phyloP scores from a whole-genome alignment of 2,797 vertebrate genomes.

The Petrocephalus schoutedeni region DNA sequence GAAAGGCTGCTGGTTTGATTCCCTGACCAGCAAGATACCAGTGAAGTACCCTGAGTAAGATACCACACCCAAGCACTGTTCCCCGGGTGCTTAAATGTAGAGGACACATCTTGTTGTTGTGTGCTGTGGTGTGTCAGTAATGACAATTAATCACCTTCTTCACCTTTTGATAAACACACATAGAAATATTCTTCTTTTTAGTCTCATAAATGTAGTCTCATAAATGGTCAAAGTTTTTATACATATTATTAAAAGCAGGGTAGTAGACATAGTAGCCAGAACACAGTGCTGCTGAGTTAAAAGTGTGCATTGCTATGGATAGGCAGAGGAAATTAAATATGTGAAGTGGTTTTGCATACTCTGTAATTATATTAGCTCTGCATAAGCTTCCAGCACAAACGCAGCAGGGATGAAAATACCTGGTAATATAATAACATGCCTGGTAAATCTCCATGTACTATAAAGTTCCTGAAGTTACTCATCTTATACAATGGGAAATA shows the following conservation, averaged over 20 bases:
- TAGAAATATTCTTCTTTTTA: not conserved
- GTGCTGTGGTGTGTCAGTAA: too few species aligned
- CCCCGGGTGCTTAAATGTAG: too few species aligned
- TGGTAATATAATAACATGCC: not conserved
- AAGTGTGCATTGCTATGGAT: not conserved
- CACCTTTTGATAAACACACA: not conserved
- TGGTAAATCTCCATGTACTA: not conserved
- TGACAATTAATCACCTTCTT: too few species aligned
- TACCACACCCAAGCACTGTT: too few species aligned
- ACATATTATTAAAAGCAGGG: not conserved
- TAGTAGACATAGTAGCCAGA: not conserved
- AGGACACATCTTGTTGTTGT: too few species aligned
- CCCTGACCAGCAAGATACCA: too few species aligned
- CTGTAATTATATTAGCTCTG: not conserved
- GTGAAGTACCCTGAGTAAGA: too few species aligned
- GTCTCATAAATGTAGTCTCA: too few species aligned
- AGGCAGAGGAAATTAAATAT: not conserved
- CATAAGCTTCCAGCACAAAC: not conserved
- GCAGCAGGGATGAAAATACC: not conserved
- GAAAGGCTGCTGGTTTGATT: too few species aligned
- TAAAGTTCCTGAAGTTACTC: not conserved
- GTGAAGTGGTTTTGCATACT: not conserved
- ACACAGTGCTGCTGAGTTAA: not conserved
- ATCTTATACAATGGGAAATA: not conserved
- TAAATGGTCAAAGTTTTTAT: not conserved